These are phyloP conservation scores for Hemibagrus guttatus DNA, from an alignment of 2,797 vertebrate species.

Conservation along the genomic window DNA sequence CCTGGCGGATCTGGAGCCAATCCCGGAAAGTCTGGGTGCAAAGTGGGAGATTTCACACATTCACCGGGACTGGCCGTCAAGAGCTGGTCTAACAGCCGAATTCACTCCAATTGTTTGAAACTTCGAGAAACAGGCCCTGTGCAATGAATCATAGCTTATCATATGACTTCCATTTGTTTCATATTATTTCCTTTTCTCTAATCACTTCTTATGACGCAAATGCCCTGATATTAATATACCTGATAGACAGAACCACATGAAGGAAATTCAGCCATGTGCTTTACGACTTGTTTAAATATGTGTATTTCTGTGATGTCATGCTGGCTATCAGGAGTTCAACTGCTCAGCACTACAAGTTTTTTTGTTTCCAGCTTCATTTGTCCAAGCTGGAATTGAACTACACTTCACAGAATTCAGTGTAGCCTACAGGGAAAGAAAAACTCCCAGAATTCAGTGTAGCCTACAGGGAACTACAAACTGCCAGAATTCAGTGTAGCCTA, in stretches of 20 bases:
- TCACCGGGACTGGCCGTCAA: neutral
- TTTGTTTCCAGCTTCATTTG: neutral
- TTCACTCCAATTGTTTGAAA: neutral
- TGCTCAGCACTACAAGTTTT: neutral
- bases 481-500: too few relatives aligned
- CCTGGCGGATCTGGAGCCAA: neutral
- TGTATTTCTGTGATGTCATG: neutral
- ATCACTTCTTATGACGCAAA: neutral
- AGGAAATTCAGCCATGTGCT: neutral
- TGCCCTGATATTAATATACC: neutral
- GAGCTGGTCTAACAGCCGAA: neutral
- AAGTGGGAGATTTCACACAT: neutral
- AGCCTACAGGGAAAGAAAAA: too few relatives aligned
- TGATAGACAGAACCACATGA: neutral
- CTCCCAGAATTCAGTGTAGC: too few relatives aligned
- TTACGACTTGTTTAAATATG: neutral
- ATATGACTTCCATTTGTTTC: neutral
- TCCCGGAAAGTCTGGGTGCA: neutral
- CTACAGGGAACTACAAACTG: too few relatives aligned
- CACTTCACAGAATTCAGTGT: too few relatives aligned
- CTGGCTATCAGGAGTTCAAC: neutral
- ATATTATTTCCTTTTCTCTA: neutral
- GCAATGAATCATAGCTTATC: neutral
- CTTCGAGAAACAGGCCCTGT: neutral
- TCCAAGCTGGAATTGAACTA: too few relatives aligned